Evolutionary conservation across 2,888 invertebrate species (phyloP), one percentile per base, ranked within the genome.

Genomic region (Melanargia galathea): DNA sequence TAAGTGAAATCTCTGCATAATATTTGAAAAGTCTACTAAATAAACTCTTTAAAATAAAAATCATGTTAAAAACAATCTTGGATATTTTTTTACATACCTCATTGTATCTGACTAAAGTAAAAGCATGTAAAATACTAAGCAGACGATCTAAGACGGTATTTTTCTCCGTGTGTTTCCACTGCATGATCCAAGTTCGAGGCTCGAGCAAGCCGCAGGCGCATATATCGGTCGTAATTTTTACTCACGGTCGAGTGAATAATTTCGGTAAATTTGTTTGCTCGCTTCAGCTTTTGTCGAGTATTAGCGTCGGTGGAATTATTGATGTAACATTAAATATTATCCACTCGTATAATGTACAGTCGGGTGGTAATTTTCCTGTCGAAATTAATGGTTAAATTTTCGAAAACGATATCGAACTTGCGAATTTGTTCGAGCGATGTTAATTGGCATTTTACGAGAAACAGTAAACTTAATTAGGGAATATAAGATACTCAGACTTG

Each of bases 251-350:
- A 80, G 74, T 76, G 82, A 85, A 85, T 84, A 81, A 87, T 87
- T 87, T 88, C 75, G 86, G 83, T 86, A 86, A 89, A 90, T 88
- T 87, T 88, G 89, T 89, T 88, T 87, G 86, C 84, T 83, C 83
- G 85, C 83, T 79, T 76, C 76, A 71, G 76, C 81, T 83, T 84
- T 84, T 83, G 83, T 85, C 83, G 80, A 79, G 76, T 82, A 85
- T 87, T 86, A 87, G 84, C 80, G 76, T 79, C 77, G 74, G 70
- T 68, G 71, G 75, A 79, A 79, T 85, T 85, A 84, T 83, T 82
- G 75, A 81, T 81, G 80, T 74, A 77, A 78, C 80, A 79, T 81
- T 85, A 80, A 82, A 85, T 81, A 84, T 83, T 81, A 82, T 83
- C 82, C 79, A 80, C 69, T 67, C 61, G 58, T 68, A 65, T 43